These are phyloP conservation scores for Deroplatys truncata DNA, from an alignment of 2,888 invertebrate species.

Conservation along the genomic window DNA sequence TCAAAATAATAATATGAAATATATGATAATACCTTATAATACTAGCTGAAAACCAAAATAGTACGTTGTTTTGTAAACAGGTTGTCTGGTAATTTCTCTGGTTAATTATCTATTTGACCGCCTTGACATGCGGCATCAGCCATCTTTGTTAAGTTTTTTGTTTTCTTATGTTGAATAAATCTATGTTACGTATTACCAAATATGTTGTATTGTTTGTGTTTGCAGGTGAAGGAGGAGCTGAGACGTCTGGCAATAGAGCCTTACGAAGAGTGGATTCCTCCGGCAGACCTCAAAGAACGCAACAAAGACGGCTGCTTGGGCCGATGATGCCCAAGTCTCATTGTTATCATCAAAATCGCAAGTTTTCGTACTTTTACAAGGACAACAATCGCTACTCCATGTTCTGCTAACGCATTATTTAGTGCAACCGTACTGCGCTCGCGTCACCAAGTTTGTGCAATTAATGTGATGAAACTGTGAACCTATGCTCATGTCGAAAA, in stretches of 20 bases:
- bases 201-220: background rate
- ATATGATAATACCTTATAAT: too few relatives aligned
- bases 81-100: too few relatives aligned
- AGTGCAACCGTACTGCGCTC: background rate
- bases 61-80: too few relatives aligned
- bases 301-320: conserved; percentile 29
- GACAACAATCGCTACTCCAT: background rate
- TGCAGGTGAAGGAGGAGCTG: conserved; percentile 35
- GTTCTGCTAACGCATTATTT: background rate
- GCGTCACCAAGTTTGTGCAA: background rate
- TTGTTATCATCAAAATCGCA: background rate
- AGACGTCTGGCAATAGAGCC: conserved; percentile 24
- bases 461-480: background rate
- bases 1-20: too few relatives aligned
- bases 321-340: conserved; percentile 16
- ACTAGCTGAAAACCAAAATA: too few relatives aligned
- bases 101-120: too few relatives aligned
- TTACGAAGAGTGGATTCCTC: conserved; percentile 30
- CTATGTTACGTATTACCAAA: too few relatives aligned
- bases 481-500: background rate
- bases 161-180: too few relatives aligned
- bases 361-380: background rate
- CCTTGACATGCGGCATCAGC: too few relatives aligned
- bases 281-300: conserved; percentile 26
- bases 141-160: too few relatives aligned